Base-by-base conservation (phyloP, 2,797 vertebrate species). In the Poeciliopsis infans region DNA sequence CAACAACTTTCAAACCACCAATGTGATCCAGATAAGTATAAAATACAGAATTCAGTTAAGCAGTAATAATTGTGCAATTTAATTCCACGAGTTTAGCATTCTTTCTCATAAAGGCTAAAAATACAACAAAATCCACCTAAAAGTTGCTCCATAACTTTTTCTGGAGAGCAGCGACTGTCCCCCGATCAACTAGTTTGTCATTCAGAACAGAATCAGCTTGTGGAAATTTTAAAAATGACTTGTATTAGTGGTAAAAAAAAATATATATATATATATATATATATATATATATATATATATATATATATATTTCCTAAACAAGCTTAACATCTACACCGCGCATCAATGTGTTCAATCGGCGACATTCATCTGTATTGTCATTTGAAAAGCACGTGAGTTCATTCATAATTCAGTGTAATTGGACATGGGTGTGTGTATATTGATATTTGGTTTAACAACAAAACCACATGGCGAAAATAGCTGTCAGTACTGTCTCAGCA, bases 361-460 rank as follows among this genome's bases (percentile, higher is more conserved):
- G 93, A 96, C 94, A 95, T 90, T 91, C 90, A 90, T 91, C 81
- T 79, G 89, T 93, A 93, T 95, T 95, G 95, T 95, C 93, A 95
- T 94, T 91, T 92, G 90, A 91, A 95, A 91, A 95, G 95, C 95
- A 96, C 95, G 94, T 95, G 94, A 95, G 94, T 95, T 96, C 96
- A 96, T 96, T 95, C 93, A 96, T 96, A 95, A 96, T 96, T 96
- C 91, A 96, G 89, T 76, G 92, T 94, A 94, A 94, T 95, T 94
- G 93, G 93, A 94, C 92, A 93, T 82, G 91, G 77, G 76, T 79
- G 88, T 75, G 81, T 87, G 87, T 86, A 28, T 91, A 91, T 94
- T 86, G 91, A 95, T 94, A 93, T 92, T 91, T 88, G 84, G 76
- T 88, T 83, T 77, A 83, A 89, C 90, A 93, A 93, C 91, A 91